phyloP scores from a whole-genome alignment of 2,797 vertebrate genomes.

The Dromococcyx pavoninus region DNA sequence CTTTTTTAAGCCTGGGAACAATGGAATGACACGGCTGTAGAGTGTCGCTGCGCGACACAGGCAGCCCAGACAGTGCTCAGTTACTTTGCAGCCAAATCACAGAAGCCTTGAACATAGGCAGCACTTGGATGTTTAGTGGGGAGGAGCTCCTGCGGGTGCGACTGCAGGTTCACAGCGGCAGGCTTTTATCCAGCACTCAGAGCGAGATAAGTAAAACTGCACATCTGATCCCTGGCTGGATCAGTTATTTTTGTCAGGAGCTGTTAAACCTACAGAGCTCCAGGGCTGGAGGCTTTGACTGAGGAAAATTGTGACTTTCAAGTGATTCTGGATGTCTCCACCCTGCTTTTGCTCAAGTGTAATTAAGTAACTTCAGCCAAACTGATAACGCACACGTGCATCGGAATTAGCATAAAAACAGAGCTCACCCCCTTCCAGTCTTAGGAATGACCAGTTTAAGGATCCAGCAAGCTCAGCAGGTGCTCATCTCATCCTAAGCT shows the following conservation, averaged over 20 bases:
- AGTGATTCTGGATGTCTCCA: not conserved
- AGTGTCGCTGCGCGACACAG: not conserved
- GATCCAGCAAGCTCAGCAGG: not conserved
- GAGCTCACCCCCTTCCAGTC: not conserved
- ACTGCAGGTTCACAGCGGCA: not conserved
- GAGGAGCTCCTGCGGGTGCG: not conserved
- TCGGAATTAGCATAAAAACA: not conserved
- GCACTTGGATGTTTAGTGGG: not conserved
- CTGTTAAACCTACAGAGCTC: not conserved
- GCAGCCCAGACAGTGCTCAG: not conserved
- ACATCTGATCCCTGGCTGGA: not conserved
- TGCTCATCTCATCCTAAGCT: not conserved
- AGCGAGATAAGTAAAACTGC: not conserved
- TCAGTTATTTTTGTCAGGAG: constrained; percentile 1
- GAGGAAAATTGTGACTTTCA: not conserved
- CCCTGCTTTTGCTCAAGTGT: not conserved
- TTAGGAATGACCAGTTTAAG: not conserved
- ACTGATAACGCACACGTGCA: not conserved
- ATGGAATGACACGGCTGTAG: not conserved
- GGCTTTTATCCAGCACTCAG: not conserved
- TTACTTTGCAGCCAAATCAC: not conserved
- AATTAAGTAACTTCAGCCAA: too few species aligned
- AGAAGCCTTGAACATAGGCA: not conserved
- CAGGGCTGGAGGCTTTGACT: not conserved
- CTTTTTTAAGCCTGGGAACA: constrained; percentile 87